Conservation (phyloP, 2,113 vertebrate genomes). For the Xyrauchen texanus region DNA sequence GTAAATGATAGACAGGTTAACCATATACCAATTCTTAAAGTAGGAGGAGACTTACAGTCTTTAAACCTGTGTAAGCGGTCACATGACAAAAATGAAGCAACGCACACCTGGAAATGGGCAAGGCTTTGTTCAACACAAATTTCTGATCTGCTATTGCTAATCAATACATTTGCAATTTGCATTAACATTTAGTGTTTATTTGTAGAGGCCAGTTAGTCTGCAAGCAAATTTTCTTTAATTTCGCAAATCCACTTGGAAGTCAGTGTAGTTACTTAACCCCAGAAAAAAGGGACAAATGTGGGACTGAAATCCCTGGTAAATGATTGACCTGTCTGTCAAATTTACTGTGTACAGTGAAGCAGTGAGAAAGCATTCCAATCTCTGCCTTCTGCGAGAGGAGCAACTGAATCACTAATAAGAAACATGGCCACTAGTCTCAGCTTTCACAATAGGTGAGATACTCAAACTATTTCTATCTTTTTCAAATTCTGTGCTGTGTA, state of each 20-base stretch:
- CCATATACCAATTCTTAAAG: conserved; percentile 52
- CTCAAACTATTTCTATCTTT: not conserved
- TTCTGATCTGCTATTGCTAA: not conserved
- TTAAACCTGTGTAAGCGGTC: conserved; percentile 56
- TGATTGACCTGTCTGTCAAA: conserved; percentile 68
- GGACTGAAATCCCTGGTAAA: conserved; percentile 59
- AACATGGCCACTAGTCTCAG: conserved; percentile 36
- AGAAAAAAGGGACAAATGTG: conserved; percentile 6
- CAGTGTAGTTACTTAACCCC: conserved; percentile 5
- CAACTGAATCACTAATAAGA: not conserved
- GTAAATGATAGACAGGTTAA: conserved; percentile 66
- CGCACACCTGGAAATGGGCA: not conserved
- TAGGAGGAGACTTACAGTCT: conserved; percentile 43
- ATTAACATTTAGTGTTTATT: not conserved
- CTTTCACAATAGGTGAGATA: conserved; percentile 61
- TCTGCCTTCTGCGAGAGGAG: conserved; percentile 24
- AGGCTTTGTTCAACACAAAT: not conserved
- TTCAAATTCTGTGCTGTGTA: not conserved
- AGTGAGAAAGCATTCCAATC: conserved; percentile 60
- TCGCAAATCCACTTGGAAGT: not conserved
- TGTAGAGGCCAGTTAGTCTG: not conserved
- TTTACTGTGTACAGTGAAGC: conserved; percentile 66
- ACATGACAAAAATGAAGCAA: conserved; percentile 49
- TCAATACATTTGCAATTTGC: not conserved
- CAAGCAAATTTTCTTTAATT: not conserved